Base-by-base conservation (phyloP, 2,797 vertebrate species). In the Enteromius mattozi region DNA sequence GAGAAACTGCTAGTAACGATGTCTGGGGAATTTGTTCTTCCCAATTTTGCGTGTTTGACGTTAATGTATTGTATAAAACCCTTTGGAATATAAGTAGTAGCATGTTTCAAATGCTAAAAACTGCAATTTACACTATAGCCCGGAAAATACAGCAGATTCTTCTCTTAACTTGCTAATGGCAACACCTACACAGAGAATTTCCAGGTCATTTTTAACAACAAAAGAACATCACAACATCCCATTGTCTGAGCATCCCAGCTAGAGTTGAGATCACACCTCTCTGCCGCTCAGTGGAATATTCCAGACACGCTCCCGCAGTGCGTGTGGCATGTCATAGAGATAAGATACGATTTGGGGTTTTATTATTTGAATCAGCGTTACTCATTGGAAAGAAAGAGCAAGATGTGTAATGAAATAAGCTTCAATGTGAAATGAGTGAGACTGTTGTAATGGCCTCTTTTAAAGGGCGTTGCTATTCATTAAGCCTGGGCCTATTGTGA, bases 391-490 rank as follows among this genome's bases (percentile, higher is more conserved):
- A 74, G 42, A 77, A 68, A 86, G 85, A 86, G 79, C 83, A 45
- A 86, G 84, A 77, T 72, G 65, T 76, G 80, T 88, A 84, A 88
- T 86, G 75, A 86, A 87, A 88, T 81, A 86, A 78, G 66, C 61
- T 66, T 82, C 70, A 40, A 65, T 56, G 68, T 86, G 79, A 78
- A 72, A 79, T 72, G 83, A 86, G 75, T 85, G 71, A 84, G 71
- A 66, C 49, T 86, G 78, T 86, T 45, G 74, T 89, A 90, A 88
- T 87, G 87, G 49, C 75, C 56, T 83, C 68, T 68, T 87, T 74
- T 80, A 88, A 87, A 87, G 83, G 69, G 79, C 86, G 76, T 66
- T 71, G 81, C 80, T 87, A 85, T 88, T 88, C 86, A 90, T 88
- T 90, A 86, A 70, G 83, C 74, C 69, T 3, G 13, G 68, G 71